Conservation (phyloP, 2,888 invertebrate genomes). For the Entomobrya proxima region DNA sequence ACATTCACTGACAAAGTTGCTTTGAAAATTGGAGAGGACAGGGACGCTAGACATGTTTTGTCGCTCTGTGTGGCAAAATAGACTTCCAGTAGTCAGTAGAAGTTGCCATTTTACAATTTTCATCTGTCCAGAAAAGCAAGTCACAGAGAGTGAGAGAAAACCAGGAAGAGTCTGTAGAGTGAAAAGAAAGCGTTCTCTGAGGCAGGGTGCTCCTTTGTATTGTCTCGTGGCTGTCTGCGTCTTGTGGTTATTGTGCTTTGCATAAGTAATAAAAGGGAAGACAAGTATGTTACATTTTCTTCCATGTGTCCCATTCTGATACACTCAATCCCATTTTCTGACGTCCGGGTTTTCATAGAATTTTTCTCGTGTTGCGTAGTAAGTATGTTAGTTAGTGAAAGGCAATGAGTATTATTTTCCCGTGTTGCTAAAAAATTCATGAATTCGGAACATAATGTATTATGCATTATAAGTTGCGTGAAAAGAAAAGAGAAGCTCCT, state of each 20-base stretch:
- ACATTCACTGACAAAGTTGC: constrained; percentile 17
- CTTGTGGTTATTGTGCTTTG: constrained; percentile 49
- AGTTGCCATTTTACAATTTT: constrained; percentile 15
- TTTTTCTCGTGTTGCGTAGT: background rate
- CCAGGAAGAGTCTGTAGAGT: no score
- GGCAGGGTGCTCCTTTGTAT: constrained; percentile 26
- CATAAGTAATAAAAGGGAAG: constrained; percentile 31
- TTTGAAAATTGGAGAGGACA: constrained; percentile 24
- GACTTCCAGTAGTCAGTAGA: background rate
- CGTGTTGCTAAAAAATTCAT: constrained; percentile 53
- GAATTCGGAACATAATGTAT: constrained; percentile 48
- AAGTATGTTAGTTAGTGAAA: constrained; percentile 13
- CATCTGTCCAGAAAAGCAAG: background rate
- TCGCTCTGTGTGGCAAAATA: background rate
- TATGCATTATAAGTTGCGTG: constrained; percentile 48
- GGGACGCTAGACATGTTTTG: background rate
- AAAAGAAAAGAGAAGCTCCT: background rate
- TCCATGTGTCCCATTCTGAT: constrained; percentile 9
- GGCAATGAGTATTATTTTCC: constrained; percentile 29
- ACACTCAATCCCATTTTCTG: no score
- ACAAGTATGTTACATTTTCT: background rate
- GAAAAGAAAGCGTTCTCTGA: background rate
- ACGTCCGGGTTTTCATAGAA: no score
- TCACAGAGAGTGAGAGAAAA: background rate
- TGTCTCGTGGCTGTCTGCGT: background rate